These are phyloP conservation scores for Hirundichthys speculiger DNA, from an alignment of 2,113 vertebrate species.

Conservation along the genomic window DNA sequence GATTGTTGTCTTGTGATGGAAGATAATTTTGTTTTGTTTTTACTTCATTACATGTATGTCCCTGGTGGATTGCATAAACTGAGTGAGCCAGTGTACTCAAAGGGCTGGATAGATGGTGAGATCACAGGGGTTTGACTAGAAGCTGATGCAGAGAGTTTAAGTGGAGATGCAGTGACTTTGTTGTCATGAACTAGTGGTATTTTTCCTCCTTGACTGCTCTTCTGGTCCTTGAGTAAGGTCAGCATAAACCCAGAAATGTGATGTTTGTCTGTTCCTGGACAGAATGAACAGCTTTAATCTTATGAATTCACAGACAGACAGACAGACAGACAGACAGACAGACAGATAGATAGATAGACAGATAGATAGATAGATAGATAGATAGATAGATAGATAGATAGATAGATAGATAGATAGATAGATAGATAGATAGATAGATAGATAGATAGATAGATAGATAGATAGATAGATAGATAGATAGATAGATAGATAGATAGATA, in stretches of 20 bases:
- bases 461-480: too few relatives aligned
- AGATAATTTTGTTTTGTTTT: not conserved
- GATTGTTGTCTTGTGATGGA: conserved; percentile 7
- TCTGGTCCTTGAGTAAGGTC: conserved; percentile 1
- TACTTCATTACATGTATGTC: not conserved
- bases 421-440: not conserved
- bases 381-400: not conserved
- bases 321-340: too few relatives aligned
- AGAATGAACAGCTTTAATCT: not conserved
- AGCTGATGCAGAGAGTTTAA: conserved; percentile 2
- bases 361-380: too few relatives aligned
- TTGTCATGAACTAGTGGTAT: not conserved
- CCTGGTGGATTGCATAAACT: not conserved
- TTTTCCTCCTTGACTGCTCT: conserved; percentile 22
- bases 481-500: not conserved
- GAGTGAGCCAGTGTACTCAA: not conserved
- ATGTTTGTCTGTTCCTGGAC: conserved; percentile 20
- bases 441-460: not conserved
- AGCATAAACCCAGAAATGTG: conserved; percentile 3
- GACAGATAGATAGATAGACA: not conserved
- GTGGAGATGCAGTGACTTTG: not conserved
- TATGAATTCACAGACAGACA: not conserved
- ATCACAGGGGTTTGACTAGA: conserved; percentile 5
- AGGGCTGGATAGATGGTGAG: conserved; percentile 2
- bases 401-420: not conserved